These are phyloP conservation scores for Forbesichthys papilliferus DNA, from an alignment of 2,113 vertebrate species.

Conservation along the genomic window DNA sequence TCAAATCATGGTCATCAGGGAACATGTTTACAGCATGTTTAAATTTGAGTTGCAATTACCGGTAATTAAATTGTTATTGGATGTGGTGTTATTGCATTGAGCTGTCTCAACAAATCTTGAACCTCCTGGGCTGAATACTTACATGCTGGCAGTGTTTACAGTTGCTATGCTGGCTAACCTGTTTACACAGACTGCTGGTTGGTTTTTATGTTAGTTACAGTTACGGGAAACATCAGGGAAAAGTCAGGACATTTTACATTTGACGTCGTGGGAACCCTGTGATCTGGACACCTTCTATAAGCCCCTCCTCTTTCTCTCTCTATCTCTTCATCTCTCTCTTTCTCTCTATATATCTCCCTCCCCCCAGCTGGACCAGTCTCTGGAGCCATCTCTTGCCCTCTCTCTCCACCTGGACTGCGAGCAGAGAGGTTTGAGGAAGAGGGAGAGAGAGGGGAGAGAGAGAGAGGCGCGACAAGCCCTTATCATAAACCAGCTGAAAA, in stretches of 20 bases:
- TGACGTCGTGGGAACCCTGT: too few species aligned
- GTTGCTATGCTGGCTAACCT: too few species aligned
- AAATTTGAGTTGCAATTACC: too few species aligned
- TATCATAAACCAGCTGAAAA: slow-evolving; percentile 84
- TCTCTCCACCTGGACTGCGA: slow-evolving; percentile 66
- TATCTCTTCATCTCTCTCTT: neutral
- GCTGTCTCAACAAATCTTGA: too few species aligned
- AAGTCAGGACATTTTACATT: neutral
- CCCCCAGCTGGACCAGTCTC: slow-evolving; percentile 41
- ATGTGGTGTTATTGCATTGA: too few species aligned
- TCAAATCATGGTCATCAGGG: too few species aligned
- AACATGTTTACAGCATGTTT: too few species aligned
- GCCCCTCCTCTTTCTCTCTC: neutral
- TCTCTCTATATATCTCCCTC: neutral
- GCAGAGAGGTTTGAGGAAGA: slow-evolving; percentile 72
- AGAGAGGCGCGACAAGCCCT: slow-evolving; percentile 82
- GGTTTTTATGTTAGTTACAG: neutral
- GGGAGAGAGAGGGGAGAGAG: slow-evolving; percentile 78
- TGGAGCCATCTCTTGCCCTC: slow-evolving; percentile 50
- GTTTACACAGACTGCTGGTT: neutral
- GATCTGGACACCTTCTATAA: neutral
- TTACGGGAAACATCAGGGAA: neutral
- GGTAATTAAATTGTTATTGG: too few species aligned
- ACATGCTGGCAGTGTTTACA: too few species aligned
- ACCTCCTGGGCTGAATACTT: too few species aligned